Conservation (phyloP, 2,113 vertebrate species). For the Leptobrachium ailaonicum region DNA sequence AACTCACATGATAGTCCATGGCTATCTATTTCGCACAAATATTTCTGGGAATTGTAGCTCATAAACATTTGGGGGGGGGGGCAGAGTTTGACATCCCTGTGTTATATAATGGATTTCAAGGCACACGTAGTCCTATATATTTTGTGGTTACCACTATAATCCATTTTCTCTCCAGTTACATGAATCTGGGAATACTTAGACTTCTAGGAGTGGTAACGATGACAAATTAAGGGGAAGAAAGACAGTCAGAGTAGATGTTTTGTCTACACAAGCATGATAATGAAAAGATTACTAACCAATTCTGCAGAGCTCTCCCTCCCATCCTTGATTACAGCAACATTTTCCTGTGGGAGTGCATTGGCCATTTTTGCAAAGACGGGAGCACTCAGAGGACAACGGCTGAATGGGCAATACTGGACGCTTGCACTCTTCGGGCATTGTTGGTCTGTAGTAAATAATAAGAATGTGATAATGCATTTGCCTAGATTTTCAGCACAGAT, state of each 20-base stretch:
- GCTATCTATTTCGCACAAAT: no score
- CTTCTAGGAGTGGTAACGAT: constrained; percentile 3
- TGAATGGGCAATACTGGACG: constrained; percentile 78
- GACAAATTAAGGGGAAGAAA: constrained; percentile 33
- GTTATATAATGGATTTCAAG: constrained; percentile 2
- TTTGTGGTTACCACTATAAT: constrained; percentile 17
- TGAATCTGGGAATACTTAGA: constrained; percentile 25
- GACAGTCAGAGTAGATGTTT: neutral
- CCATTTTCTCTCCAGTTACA: constrained; percentile 29
- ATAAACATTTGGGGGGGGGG: no score
- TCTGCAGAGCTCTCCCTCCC: constrained; percentile 95
- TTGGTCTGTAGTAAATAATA: constrained; percentile 70
- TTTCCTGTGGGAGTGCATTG: constrained; percentile 90
- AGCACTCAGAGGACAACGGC: constrained; percentile 86
- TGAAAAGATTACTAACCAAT: constrained; percentile 74
- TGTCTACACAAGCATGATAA: constrained; percentile 14
- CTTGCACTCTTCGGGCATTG: constrained; percentile 90
- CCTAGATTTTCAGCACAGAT: no score
- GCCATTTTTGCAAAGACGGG: constrained; percentile 90
- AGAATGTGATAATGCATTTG: neutral
- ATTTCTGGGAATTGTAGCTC: no score
- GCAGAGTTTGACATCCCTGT: no score
- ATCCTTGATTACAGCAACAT: constrained; percentile 92
- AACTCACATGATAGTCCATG: no score
- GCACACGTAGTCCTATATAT: constrained; percentile 6